phyloP scores from a whole-genome alignment of 2,888 invertebrate species.

The Drosophila kambysellisi region DNA sequence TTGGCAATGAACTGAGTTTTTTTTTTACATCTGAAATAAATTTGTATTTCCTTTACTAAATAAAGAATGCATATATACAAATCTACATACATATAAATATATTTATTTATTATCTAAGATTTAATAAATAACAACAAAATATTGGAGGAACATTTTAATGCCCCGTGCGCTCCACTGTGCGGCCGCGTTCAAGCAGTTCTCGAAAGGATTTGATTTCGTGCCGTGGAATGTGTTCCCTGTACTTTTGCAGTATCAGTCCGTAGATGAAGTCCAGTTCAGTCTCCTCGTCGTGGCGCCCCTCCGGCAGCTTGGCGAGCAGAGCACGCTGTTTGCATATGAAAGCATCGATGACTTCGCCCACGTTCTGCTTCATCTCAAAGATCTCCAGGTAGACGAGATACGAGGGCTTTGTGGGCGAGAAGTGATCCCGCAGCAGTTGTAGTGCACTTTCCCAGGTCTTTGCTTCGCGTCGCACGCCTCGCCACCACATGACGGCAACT shows the following conservation, averaged over 20 bases:
- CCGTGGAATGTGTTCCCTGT: conserved; percentile 76
- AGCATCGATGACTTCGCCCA: conserved; percentile 67
- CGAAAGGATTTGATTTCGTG: conserved; percentile 79
- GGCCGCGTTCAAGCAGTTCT: conserved; percentile 79
- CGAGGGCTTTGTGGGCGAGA: conserved; percentile 82
- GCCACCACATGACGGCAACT: conserved; percentile 82
- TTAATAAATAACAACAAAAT: background rate
- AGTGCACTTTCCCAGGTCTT: conserved; percentile 78
- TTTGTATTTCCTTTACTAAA: background rate
- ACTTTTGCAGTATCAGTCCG: conserved; percentile 77
- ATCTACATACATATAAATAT: background rate
- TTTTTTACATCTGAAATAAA: background rate
- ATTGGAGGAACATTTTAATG: conserved; percentile 11
- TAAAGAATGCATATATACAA: background rate
- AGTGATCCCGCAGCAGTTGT: conserved; percentile 80
- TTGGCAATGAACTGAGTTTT: background rate
- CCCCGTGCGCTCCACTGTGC: conserved; percentile 73
- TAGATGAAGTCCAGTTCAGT: conserved; percentile 82
- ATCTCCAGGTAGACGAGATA: conserved; percentile 83
- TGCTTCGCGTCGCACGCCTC: conserved; percentile 81
- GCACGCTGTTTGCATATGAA: conserved; percentile 83
- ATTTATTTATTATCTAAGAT: background rate
- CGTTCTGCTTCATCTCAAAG: conserved; percentile 71
- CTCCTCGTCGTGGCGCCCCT: conserved; percentile 81
- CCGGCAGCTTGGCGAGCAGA: conserved; percentile 80